Base-by-base conservation (phyloP, 2,797 vertebrate species). In the Apogon talboti region DNA sequence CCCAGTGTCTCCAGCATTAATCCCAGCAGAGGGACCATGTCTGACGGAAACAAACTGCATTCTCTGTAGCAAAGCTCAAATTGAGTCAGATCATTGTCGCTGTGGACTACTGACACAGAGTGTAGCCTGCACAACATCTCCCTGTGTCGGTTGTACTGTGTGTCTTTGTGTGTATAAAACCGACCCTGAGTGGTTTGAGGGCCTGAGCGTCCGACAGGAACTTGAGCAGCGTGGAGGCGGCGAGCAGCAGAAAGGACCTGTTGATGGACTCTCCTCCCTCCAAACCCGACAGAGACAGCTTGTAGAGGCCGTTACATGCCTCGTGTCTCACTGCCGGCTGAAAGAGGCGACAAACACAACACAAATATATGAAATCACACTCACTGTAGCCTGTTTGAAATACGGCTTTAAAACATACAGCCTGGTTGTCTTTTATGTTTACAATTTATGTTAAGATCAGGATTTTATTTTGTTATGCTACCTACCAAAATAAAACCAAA, bases 121-220 rank as follows among this genome's bases (percentile, higher is more conserved):
- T 81, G 78, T 74, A 75, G 77, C 66, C 8, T 70, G 77, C 82
- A 53, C 2, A 8, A 50, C 1, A 8, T 1, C 1, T 74, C 15
- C 1, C 2, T 12, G 1, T 47, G 1, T 19, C 0, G 4, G 6
- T 28, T 41, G 40, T 21, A 7, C 2, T 1, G 8, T 24, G 40
- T 9, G 11, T 38, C 50, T 59, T 38, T 55, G 42, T 33, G 41
- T 45, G 63, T 45, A 53, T 3, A 37, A 2, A 7, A 69, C 95
- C 79, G 84, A 99, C 97, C 94, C 95, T 89, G 41, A 97, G 82
- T 0, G 98, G 98, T 84, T 96, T 99, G 50, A 99, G 92, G 12
- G 97, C 96, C 83, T 99, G 98, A 11, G 98, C 98, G 51, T 99
- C 98, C 4, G 97, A 97, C 76, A 99, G 96, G 88, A 99, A 99